These are phyloP conservation scores for Bufo bufo DNA, from an alignment of 2,113 vertebrate genomes.

Conservation along the genomic window DNA sequence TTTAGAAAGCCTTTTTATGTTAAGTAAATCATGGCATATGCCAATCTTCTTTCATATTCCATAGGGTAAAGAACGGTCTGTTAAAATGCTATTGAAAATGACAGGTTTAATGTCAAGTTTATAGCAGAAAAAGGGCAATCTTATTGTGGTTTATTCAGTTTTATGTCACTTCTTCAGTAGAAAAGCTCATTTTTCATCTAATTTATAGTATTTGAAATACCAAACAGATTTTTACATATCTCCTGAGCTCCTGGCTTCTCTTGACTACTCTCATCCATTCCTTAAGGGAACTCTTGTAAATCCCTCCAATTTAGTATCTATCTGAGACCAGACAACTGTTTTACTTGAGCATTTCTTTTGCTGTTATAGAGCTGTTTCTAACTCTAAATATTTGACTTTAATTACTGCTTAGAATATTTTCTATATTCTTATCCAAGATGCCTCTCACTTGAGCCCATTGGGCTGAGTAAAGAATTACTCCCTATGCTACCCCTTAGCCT, in stretches of 20 bases:
- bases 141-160: slow-evolving; percentile 99
- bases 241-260: slow-evolving; percentile 94
- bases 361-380: slow-evolving; percentile 95
- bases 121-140: slow-evolving; percentile 92
- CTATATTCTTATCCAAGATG: slow-evolving; percentile 82
- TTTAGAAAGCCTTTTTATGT: slow-evolving; percentile 74
- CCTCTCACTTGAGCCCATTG: slow-evolving; percentile 90
- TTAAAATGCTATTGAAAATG: slow-evolving; percentile 98
- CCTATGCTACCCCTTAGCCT: slow-evolving; percentile 92
- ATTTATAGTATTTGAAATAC: slow-evolving; percentile 99
- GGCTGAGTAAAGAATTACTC: slow-evolving; percentile 95
- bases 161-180: slow-evolving; percentile 90
- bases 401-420: slow-evolving; percentile 94
- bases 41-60: slow-evolving; percentile 90
- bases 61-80: slow-evolving; percentile 93
- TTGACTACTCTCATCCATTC: slow-evolving; percentile 82
- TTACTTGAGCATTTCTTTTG: slow-evolving; percentile 94
- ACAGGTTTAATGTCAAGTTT: slow-evolving; percentile 99
- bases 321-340: slow-evolving; percentile 87
- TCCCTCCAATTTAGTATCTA: slow-evolving; percentile 98
- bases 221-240: slow-evolving; percentile 99
- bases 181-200: slow-evolving; percentile 94
- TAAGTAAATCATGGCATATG: slow-evolving; percentile 93
- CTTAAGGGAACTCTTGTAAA: slow-evolving; percentile 95
- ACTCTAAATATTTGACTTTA: slow-evolving; percentile 97